Percentiles rank a stretch among this genome's conserved stretches.
These are phyloP conservation scores for Ascidia mentula DNA, from an alignment of 23 tunicate genomes.

Conservation along the genomic window DNA sequence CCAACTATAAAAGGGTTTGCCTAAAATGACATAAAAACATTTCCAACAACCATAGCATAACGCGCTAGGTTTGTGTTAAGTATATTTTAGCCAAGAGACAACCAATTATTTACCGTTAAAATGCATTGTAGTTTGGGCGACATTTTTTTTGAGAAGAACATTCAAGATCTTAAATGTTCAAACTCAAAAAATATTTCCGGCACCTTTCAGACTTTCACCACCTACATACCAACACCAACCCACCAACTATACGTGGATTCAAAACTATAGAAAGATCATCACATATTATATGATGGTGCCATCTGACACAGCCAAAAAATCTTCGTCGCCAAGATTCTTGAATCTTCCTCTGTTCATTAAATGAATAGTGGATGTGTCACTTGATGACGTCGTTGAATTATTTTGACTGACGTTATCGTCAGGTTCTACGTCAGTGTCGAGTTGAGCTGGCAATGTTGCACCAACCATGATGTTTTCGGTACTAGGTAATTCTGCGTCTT, in stretches of 20 bases:
- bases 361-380: not conserved
- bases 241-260: not conserved
- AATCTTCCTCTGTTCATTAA: not conserved
- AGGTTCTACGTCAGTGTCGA: not conserved
- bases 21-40: no score
- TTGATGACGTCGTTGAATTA: not conserved
- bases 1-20: no score
- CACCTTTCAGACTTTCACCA: not conserved
- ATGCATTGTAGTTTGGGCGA: no score
- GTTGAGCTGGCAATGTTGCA: not conserved
- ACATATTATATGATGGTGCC: no score
- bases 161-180: no score
- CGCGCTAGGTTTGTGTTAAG: no score
- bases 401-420: not conserved
- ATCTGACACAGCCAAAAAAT: not conserved
- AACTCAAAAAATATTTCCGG: not conserved
- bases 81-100: no score
- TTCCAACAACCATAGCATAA: no score
- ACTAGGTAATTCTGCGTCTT: not conserved
- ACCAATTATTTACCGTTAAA: no score
- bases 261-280: no score
- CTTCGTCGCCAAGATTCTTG: not conserved
- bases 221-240: not conserved
- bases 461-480: not conserved
- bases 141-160: no score